Evolutionary conservation across 2,113 vertebrate species (phyloP), one percentile per base, ranked within the genome.

Genomic region (Dasyurus viverrinus): DNA sequence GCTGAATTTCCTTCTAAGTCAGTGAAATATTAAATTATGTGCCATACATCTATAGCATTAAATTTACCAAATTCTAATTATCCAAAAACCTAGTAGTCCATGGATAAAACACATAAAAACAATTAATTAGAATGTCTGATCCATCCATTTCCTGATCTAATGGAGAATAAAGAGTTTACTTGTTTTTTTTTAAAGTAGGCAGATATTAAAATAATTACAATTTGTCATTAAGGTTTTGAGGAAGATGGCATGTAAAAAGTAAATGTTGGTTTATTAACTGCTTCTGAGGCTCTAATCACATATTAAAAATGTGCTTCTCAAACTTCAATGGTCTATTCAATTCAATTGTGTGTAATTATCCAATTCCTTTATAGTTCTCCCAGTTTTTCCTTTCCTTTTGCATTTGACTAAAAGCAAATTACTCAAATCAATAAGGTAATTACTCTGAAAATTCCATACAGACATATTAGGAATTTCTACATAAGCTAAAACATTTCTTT

Each of bases 401-500:
- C 25, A 53, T 92, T 91, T 90, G 93, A 89, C 92, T 97, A 48
- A 93, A 68, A 95, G 93, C 91, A 96, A 92, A 94, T 93, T 60
- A 91, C 52, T 27, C 92, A 90, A 94, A 91, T 96, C 48, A 91
- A 53, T 92, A 27, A n/a, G 26, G 55, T 93, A 95, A 93, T 94
- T 93, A 89, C 89, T 92, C 55, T 60, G 92, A 55, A 93, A 92
- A 92, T 91, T 91, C 47, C 93, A 89, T 76, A 92, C 54, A 90
- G 46, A 36, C 46, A 19, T 89, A 91, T 26, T 93, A 92, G 94
- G 90, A 89, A 97, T 95, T 89, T 94, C 48, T 36, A 47, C 14
- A 57, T 1, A 92, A 50, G 94, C 92, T 92, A 53, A 89, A n/a
- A 25, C 84, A 91, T 89, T 95, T 94, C 92, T 42, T 84, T 96